Evolutionary conservation across 2,113 vertebrate genomes (phyloP), one percentile per base, ranked within the genome.

Genomic region (Diglossa brunneiventris): DNA sequence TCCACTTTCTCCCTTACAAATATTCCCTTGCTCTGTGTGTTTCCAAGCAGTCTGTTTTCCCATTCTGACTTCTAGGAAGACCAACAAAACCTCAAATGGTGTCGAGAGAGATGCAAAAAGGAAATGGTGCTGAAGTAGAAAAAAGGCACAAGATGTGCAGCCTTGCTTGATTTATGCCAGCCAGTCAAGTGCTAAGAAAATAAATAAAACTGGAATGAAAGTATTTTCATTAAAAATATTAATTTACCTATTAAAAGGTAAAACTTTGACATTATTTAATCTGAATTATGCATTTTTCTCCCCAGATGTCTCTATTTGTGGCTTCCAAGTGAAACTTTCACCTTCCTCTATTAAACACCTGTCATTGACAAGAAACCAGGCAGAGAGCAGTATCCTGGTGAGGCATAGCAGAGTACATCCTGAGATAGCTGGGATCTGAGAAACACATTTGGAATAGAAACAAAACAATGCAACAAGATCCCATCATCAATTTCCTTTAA

Each of bases 31-130:
- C 62, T 83, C 50, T 59, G 12, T n/a, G 11, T 63, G 10, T 75
- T 95, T 90, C 76, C 75, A 58, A 83, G 47, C 37, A 81, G 21
- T 22, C 63, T 93, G 7, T 89, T 92, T 90, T 75, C 42, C 80
- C 46, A 27, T 64, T 84, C 52, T 72, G 72, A 86, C 76, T 97
- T 96, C 88, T 93, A 95, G 85, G 85, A 93, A 93, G 73, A 88
- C 56, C 35, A 88, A 56, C 10, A 93, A 94, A 96, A 92, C 73
- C 85, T 83, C 93, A 88, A 11, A 88, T 2, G 20, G 37, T 66
- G 41, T 52, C 89, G 64, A 86, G 64, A 64, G 41, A 70, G 47
- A 52, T 35, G 15, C 46, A 89, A 66, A 87, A 91, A 85, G 58
- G 49, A 95, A 87, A 95, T 41, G 35, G 33, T 80, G 31, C 53